Evolutionary conservation across 2,888 invertebrate genomes (phyloP), one percentile per base, ranked within the genome.

Genomic region (Callyntrura sp.): DNA sequence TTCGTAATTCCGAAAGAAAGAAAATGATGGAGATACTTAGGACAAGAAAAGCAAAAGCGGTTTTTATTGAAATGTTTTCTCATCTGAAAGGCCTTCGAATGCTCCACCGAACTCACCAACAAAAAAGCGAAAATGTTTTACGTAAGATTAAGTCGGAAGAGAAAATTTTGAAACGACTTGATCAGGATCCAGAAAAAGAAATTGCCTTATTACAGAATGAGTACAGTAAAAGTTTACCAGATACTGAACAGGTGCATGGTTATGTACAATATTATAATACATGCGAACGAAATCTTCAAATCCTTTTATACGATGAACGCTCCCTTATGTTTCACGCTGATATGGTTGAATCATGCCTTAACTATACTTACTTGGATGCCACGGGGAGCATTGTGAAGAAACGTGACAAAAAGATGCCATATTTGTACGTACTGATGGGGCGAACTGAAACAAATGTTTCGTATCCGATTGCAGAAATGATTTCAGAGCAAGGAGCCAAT

Each of bases 191-290:
- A 4, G 23, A 5, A 3, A 48, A 20, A 23, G 73, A 45, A 0
- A 48, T 73, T 11, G 0, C 4, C 1, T 20, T 45, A 0, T n/a
- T 51, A 48, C 17, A 48, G 11, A 2, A 23, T 20, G 2, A 20
- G 14, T 45, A 20, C 12, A 45, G 8, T 1, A n/a, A 12, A 20
- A 25, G 14, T 9, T 14, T 1, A 51, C 20, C 76, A 23, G 35
- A 20, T 25, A n/a, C n/a, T n/a, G n/a, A n/a, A n/a, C n/a, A n/a
- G n/a, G n/a, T 55, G 2, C 23, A 55, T 6, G 51, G 78, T 0
- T 78, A 51, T 28, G 28, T 78, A 14, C 78, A 78, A 14, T 14
- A 55, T 8, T n/a, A 6, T 9, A 55, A 78, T 55, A 51, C 12
- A 0, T 9, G n/a, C 25, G 0, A 8, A 9, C 35, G 11, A 0